Evolutionary conservation across 2,797 vertebrate species (phyloP).

Genomic region (Silurus lanzhouensis): DNA sequence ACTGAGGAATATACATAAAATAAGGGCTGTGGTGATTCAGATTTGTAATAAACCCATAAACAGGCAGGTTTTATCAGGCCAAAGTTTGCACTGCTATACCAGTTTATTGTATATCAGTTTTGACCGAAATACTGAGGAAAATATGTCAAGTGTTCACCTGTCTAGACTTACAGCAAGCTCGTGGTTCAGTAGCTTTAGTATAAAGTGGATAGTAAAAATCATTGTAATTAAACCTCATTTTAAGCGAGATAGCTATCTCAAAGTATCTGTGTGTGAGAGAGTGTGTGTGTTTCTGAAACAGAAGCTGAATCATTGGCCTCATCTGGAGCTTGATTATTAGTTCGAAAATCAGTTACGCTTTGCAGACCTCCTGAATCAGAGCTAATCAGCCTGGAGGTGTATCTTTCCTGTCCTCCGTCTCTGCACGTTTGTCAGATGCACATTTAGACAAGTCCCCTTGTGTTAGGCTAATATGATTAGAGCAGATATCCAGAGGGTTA

Average conservation of each 20-base stretch:
- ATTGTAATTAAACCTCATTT: not conserved
- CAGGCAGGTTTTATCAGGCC: not conserved
- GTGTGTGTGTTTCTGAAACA: constrained; percentile 19
- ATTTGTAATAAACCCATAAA: too few species aligned
- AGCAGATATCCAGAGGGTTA: constrained; percentile 64
- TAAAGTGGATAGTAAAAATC: not conserved
- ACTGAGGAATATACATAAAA: not conserved
- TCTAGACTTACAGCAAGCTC: not conserved
- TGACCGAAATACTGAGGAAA: not conserved
- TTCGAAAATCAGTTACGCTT: constrained; percentile 72
- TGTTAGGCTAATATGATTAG: constrained; percentile 71
- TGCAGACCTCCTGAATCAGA: constrained; percentile 68
- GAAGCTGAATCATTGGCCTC: constrained; percentile 51
- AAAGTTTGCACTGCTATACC: too few species aligned
- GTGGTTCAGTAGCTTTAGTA: not conserved
- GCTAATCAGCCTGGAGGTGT: constrained; percentile 72
- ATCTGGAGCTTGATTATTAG: constrained; percentile 68
- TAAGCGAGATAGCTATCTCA: not conserved
- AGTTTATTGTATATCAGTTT: not conserved
- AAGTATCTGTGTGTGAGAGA: too few species aligned
- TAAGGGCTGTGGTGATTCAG: not conserved
- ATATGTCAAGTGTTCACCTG: not conserved
- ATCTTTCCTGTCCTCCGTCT: constrained; percentile 61
- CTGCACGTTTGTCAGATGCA: constrained; percentile 55
- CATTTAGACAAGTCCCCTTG: constrained; percentile 65